These are phyloP conservation scores for Palythoa caribaeorum DNA, from an alignment of 92 coral and sea anemone genomes.

Conservation along the genomic window DNA sequence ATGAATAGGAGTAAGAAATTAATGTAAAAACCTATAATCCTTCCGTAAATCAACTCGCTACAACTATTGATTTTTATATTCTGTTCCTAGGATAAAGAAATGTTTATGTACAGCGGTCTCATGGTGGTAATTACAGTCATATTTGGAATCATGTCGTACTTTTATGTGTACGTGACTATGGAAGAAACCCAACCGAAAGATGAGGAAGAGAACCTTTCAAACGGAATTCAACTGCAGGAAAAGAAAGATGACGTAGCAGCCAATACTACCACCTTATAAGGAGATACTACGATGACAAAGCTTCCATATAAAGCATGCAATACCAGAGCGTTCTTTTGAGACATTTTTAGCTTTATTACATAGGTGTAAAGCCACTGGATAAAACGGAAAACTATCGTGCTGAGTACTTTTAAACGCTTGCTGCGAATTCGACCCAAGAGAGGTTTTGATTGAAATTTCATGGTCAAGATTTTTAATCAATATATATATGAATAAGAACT, in stretches of 20 bases:
- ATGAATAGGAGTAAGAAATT: no score
- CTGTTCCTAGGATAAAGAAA: slow-evolving; percentile 77
- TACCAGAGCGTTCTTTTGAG: no score
- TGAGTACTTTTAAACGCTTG: no score
- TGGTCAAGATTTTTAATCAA: no score
- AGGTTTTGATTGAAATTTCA: no score
- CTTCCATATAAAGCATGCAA: no score
- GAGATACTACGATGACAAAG: background rate
- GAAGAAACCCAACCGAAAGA: background rate
- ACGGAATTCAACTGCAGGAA: slow-evolving; percentile 35
- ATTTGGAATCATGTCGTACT: slow-evolving; percentile 86
- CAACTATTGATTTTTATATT: background rate
- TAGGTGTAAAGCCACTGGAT: no score
- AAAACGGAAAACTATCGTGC: no score
- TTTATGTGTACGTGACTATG: slow-evolving; percentile 72
- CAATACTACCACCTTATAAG: slow-evolving; percentile 22
- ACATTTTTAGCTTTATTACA: no score
- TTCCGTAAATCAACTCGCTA: background rate
- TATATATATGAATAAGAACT: no score
- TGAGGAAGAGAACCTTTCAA: slow-evolving; percentile 21
- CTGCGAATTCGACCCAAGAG: no score
- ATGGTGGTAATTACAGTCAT: slow-evolving; percentile 84
- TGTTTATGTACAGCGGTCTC: slow-evolving; percentile 90
- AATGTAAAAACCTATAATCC: no score
- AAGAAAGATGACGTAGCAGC: slow-evolving; percentile 9